A percentile compares a stretch with the other conserved stretches of the same genome.
Evolutionary conservation across 2,888 invertebrate species (phyloP).

Genomic region (Coronaproctus castanopsis): DNA sequence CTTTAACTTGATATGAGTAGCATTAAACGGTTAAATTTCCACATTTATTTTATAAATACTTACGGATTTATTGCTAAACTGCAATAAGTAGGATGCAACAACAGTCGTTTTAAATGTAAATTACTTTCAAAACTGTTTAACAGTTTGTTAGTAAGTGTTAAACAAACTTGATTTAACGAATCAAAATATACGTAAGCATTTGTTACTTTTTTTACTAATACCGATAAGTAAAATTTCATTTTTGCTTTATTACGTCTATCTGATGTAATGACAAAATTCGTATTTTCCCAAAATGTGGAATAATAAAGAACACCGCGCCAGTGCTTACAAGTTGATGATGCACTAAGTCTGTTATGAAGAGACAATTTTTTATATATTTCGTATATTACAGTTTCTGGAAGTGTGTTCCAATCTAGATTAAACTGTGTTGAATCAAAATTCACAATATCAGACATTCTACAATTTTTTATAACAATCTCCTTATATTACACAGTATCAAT

Average conservation of each 20-base stretch:
- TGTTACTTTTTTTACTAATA: slow-evolving; percentile 28
- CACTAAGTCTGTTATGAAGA: slow-evolving; percentile 30
- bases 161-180: slow-evolving; percentile 23
- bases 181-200: slow-evolving; percentile 28
- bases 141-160: slow-evolving; percentile 4
- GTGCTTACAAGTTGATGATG: slow-evolving; percentile 34
- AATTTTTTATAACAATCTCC: too few relatives aligned
- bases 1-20: too few relatives aligned
- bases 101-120: slow-evolving; percentile 9
- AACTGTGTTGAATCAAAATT: too few relatives aligned
- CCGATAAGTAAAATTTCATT: slow-evolving; percentile 18
- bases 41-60: too few relatives aligned
- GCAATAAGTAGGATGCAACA: slow-evolving; percentile 6
- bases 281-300: slow-evolving; percentile 29
- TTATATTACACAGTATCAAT: too few relatives aligned
- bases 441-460: too few relatives aligned
- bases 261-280: slow-evolving; percentile 21
- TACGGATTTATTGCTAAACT: too few relatives aligned
- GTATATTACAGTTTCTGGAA: slow-evolving; percentile 29
- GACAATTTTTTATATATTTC: slow-evolving; percentile 29
- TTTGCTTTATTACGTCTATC: slow-evolving; percentile 8
- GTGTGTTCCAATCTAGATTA: slow-evolving; percentile 25
- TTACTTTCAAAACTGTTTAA: slow-evolving; percentile 8
- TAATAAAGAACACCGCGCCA: slow-evolving; percentile 34
- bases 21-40: too few relatives aligned